A percentile compares a stretch with the other conserved stretches of the same genome.
Evolutionary conservation across 2,113 vertebrate genomes (phyloP).

Genomic region (Todiramphus chloris): DNA sequence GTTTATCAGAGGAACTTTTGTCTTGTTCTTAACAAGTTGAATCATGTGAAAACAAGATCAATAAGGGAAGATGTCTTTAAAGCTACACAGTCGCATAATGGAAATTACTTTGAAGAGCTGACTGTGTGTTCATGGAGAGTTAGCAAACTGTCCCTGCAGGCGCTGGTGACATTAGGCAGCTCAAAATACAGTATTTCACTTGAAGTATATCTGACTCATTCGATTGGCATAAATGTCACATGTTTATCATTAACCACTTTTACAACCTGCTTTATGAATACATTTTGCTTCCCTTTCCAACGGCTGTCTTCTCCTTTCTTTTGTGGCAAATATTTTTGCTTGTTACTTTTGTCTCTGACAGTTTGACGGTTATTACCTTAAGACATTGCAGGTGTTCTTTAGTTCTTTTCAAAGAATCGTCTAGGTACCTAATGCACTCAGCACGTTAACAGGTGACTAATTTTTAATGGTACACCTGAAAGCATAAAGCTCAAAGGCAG

Average conservation of each 20-base stretch:
- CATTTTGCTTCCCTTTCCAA: constrained; percentile 6
- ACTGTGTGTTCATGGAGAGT: constrained; percentile 42
- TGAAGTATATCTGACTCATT: constrained; percentile 59
- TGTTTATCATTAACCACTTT: constrained; percentile 45
- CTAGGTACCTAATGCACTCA: background rate
- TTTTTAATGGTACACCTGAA: background rate
- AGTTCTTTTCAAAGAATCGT: background rate
- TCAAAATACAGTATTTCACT: constrained; percentile 50
- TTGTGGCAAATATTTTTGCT: constrained; percentile 31
- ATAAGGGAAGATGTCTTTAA: constrained; percentile 30
- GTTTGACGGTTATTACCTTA: constrained; percentile 47
- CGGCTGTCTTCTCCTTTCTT: constrained; percentile 22
- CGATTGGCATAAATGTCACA: constrained; percentile 57
- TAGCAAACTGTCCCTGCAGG: constrained; percentile 59
- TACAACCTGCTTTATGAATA: constrained; percentile 31
- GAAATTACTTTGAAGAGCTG: constrained; percentile 57
- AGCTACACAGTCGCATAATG: constrained; percentile 5
- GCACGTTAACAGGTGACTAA: constrained; percentile 9
- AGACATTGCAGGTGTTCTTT: constrained; percentile 45
- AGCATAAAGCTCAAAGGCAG: background rate
- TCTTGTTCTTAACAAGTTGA: constrained; percentile 38
- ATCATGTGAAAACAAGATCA: constrained; percentile 27
- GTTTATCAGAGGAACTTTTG: constrained; percentile 40
- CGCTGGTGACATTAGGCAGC: constrained; percentile 39
- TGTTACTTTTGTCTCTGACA: constrained; percentile 24